Base-by-base conservation (phyloP, 2,888 invertebrate genomes). In the Mimumesa dahlbomi region DNA sequence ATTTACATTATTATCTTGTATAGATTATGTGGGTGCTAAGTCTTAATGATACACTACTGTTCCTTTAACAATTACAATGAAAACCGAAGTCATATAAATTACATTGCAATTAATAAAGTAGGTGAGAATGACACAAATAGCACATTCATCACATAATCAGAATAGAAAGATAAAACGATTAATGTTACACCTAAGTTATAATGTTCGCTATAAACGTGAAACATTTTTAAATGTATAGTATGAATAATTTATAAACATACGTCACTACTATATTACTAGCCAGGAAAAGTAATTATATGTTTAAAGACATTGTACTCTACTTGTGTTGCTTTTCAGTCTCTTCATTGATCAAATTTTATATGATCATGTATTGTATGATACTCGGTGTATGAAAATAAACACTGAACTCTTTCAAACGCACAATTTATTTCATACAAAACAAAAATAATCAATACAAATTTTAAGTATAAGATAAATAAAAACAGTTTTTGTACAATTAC, bases 331-430 rank as follows among this genome's bases (percentile, higher is more conserved):
- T 49, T 4, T 16, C 4, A 38, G 9, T 13, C 49, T 29, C 6
- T 21, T 21, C 19, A 2, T 1, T 19, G 31, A 14, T 40, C n/a
- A 7, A 42, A 48, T 42, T 54, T 49, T 56, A 43, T 11, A 61
- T 34, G 40, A 18, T 58, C 29, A 43, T 52, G 34, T 56, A 43
- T 46, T 40, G n/a, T 25, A 6, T 3, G 53, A 19, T 9, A 11
- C 38, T 21, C 16, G 36, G 22, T 70, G 11, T 65, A 49, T 22
- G 62, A 46, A 62, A 66, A 61, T 71, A 66, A 75, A 52, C 13
- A 31, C n/a, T 22, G n/a, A 38, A 43, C 9, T 16, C 21, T 19
- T 46, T 7, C 40, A 22, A n/a, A 3, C 5, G 14, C 25, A 11
- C 5, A 1, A 36, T 25, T 43, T 43, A 49, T 36, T 38, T 48